Conservation (phyloP, 2,888 invertebrate species). For the Oscheius sp. region DNA sequence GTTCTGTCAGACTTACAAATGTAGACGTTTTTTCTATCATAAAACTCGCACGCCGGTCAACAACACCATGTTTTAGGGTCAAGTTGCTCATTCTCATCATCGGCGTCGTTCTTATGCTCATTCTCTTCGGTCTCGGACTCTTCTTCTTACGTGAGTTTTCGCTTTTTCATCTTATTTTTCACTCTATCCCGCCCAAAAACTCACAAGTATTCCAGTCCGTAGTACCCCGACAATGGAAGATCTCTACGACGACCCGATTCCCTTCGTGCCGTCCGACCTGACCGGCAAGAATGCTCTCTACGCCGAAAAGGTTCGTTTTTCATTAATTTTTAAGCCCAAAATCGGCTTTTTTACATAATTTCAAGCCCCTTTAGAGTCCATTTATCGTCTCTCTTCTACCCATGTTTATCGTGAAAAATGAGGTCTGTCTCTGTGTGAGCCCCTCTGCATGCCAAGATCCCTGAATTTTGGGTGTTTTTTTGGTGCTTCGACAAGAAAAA, state of each 20-base stretch:
- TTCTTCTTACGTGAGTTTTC: conserved; percentile 19
- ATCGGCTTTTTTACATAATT: too few species aligned
- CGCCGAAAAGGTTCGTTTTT: background rate
- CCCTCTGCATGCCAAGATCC: too few species aligned
- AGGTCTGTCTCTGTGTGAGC: too few species aligned
- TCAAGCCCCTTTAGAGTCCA: too few species aligned
- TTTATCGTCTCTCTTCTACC: too few species aligned
- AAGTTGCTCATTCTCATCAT: conserved; percentile 15
- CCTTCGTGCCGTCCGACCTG: background rate
- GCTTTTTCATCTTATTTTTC: background rate
- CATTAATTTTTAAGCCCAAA: too few species aligned
- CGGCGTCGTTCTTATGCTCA: conserved; percentile 16
- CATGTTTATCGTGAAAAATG: too few species aligned
- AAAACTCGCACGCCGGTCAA: background rate
- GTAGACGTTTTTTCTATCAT: too few species aligned
- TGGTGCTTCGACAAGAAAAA: too few species aligned
- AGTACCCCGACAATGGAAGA: conserved; percentile 1
- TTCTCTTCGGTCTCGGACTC: conserved; percentile 19
- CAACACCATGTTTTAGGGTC: conserved; percentile 13
- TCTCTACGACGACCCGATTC: conserved; percentile 12
- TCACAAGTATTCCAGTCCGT: background rate
- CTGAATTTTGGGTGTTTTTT: too few species aligned
- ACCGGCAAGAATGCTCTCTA: background rate
- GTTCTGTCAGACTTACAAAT: too few species aligned
- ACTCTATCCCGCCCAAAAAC: background rate